These are phyloP conservation scores for Xerus rutilus DNA, from an alignment of 2,797 vertebrate genomes.

Conservation along the genomic window DNA sequence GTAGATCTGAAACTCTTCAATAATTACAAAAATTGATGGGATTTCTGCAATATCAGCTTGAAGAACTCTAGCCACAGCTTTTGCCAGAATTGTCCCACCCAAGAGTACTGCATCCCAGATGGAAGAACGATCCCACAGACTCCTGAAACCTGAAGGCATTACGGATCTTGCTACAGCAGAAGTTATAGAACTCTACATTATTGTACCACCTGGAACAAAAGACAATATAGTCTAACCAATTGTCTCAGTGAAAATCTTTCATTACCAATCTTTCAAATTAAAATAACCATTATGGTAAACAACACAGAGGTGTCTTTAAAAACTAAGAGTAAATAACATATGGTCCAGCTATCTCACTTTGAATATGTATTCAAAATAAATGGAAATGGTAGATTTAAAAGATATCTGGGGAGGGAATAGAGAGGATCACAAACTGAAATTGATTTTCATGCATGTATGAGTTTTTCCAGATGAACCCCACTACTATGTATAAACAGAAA, in stretches of 20 bases:
- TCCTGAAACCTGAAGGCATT: neutral
- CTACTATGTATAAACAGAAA: too few species aligned
- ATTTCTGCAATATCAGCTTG: neutral
- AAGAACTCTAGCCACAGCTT: neutral
- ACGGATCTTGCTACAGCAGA: neutral
- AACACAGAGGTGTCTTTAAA: neutral
- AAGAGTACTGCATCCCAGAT: neutral
- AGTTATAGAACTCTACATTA: neutral
- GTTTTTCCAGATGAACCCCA: too few species aligned
- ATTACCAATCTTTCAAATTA: neutral
- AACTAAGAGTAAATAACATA: neutral
- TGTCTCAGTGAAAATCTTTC: neutral
- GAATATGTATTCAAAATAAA: neutral
- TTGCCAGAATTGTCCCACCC: neutral
- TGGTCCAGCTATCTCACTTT: neutral
- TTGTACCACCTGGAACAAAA: neutral
- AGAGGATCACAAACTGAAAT: too few species aligned
- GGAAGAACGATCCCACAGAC: neutral
- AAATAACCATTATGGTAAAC: neutral
- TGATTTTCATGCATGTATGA: too few species aligned
- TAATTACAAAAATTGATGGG: neutral
- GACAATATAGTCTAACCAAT: neutral
- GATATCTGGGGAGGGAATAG: neutral
- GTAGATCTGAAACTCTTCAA: rapidly evolving
- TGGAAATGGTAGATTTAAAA: neutral